Evolutionary conservation across 92 coral and sea anemone genomes (phyloP), one percentile per base, ranked within the genome.

Genomic region (Metridium senile): DNA sequence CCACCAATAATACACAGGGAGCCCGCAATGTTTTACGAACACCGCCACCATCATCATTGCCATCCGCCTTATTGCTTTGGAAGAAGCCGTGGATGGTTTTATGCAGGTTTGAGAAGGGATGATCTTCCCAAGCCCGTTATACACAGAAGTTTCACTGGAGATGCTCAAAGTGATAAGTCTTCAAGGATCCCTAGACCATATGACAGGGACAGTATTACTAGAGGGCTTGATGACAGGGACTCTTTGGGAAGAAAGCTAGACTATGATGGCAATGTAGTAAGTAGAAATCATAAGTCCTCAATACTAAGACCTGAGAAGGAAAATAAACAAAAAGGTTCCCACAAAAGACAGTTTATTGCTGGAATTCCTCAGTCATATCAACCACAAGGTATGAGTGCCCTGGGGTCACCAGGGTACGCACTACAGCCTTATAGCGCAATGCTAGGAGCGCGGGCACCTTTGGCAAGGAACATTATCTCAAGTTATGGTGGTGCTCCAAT

Each of bases 1-100:
- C 97, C 97, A 13, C 97, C 97, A 13, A 62, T 92, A 47, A 76
- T 92, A 29, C 90, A 89, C 73, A 89, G 83, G 66, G 75, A 82
- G 21, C 93, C 97, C 47, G 97, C 93, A 70, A 66, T 78, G 89
- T 90, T 75, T 70, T 89, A 71, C 46, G 70, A 74, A 28, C 35
- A 45, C 51, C 71, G 58, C 10, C 90, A 65, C 51, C 76, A 68
- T 17, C 90, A 65, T 16, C 82, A 61, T 21, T 70, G 76, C 43
- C 82, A 81, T 64, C 72, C 67, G 26, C 69, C 69, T 22, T 1
- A 27, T 1, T 63, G 69, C 21, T 75, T 34, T 26, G 93, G 93
- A 16, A 82, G 68, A 75, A 83, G 91, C 27, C 77, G 62, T 26
- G 71, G 80, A 26, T 89, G 97, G 91, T 89, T 84, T 20, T 85